Base-by-base conservation (phyloP, 2,888 invertebrate genomes). In the Aspidiotus rigidus region DNA sequence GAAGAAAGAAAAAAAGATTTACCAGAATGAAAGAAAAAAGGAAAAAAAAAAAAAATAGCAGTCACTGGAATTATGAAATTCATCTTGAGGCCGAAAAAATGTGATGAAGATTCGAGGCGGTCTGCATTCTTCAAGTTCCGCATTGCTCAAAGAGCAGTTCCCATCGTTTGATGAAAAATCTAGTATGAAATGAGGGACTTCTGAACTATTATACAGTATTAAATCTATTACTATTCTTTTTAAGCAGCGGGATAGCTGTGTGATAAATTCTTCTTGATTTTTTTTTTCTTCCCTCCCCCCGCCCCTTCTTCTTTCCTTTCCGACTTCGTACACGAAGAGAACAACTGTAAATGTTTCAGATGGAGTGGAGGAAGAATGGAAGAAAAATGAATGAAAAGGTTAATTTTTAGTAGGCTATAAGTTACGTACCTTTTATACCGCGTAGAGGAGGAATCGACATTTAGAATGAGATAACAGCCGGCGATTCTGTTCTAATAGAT, bases 81-180 rank as follows among this genome's bases (percentile, higher is more conserved):
- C 66, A 66, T 66, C 57, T 66, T 39, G 66, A 28, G 56, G 42
- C 49, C 49, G 66, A 66, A 66, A 66, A 66, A 66, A 66, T 57
- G 66, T 66, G 66, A 66, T 59, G 66, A 62, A 62, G 62, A 66
- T 66, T 66, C 66, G 66, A 66, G 66, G 66, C 66, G 66, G 66
- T 66, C 66, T 56, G 66, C 66, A 66, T 66, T 66, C 66, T 66
- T 66, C 66, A 56, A 66, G 66, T 66, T 66, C 66, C 66, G 66
- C 66, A 66, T 66, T 66, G 66, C 66, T 66, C 42, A 28, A 17
- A n/a, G 42, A 62, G 62, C 56, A 66, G 59, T 66, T 66, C 66
- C 66, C 66, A 66, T 66, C 42, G 42, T 62, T 62, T 62, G 62
- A 62, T 62, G 62, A 41, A 62, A 62, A 62, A 62, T 62, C 41